Conservation (phyloP, 2,888 invertebrate species). For the Drosophila diplacantha region DNA sequence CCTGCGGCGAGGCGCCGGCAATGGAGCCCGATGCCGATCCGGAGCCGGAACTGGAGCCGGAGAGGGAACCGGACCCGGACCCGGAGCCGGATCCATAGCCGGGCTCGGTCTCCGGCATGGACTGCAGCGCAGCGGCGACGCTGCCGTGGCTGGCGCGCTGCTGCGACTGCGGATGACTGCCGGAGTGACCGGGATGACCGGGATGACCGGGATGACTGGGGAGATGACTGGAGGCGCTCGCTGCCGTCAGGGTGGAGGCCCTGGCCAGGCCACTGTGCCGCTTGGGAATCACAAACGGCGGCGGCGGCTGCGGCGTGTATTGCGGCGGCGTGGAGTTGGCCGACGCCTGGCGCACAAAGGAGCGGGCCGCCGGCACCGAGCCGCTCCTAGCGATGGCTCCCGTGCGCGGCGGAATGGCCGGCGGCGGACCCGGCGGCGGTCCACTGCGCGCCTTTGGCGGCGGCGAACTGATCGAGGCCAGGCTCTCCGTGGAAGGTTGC, state of each 20-base stretch:
- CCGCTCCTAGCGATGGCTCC: constrained; percentile 74
- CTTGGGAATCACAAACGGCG: constrained; percentile 77
- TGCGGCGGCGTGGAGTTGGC: constrained; percentile 77
- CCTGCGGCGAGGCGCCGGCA: constrained; percentile 63
- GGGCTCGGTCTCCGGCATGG: constrained; percentile 52
- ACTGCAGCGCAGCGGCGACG: constrained; percentile 61
- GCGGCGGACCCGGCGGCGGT: constrained; percentile 76
- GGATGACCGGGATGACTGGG: constrained; percentile 7
- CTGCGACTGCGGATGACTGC: constrained; percentile 36
- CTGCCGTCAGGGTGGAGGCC: constrained; percentile 64
- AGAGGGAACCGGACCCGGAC: constrained; percentile 42
- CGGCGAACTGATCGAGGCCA: constrained; percentile 61
- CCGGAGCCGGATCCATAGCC: constrained; percentile 32
- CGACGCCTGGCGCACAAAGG: constrained; percentile 75
- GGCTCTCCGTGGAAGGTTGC: constrained; percentile 73
- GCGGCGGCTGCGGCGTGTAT: constrained; percentile 77
- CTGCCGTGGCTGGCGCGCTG: constrained; percentile 70
- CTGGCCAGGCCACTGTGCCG: constrained; percentile 73
- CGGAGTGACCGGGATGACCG: constrained; percentile 19
- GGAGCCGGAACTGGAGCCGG: constrained; percentile 35
- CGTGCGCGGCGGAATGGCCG: constrained; percentile 77
- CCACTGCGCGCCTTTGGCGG: constrained; percentile 57
- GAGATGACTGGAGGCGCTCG: constrained; percentile 11
- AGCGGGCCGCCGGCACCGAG: constrained; percentile 73
- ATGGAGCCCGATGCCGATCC: constrained; percentile 44